These are phyloP conservation scores for Papilio machaon DNA, from an alignment of 1,140 invertebrate genomes.

Conservation along the genomic window DNA sequence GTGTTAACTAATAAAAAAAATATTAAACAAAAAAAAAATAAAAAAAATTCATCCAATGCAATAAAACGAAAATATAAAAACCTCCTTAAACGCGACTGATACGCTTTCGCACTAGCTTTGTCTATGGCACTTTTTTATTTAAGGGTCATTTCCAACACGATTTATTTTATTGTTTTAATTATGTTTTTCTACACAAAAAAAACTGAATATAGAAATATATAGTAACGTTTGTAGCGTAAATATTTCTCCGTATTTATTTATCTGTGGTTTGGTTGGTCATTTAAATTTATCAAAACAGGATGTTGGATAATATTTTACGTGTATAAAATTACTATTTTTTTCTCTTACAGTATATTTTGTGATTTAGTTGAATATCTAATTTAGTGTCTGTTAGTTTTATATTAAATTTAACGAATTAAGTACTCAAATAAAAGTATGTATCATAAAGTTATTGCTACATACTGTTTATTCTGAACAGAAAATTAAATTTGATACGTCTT, in stretches of 20 bases:
- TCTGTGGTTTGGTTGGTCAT: too few relatives aligned
- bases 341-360: background rate
- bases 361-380: background rate
- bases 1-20: conserved; percentile 51
- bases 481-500: too few relatives aligned
- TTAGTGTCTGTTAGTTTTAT: background rate
- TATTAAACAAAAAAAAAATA: conserved; percentile 49
- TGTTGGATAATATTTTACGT: background rate
- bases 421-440: too few relatives aligned
- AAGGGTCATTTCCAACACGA: background rate
- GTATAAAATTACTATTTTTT: background rate
- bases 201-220: too few relatives aligned
- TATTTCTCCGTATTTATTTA: too few relatives aligned
- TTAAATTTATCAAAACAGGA: background rate
- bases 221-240: too few relatives aligned
- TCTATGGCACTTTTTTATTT: conserved; percentile 16
- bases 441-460: too few relatives aligned
- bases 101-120: conserved; percentile 31
- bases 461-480: too few relatives aligned
- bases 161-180: background rate
- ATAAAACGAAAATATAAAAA: conserved; percentile 29
- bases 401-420: too few relatives aligned
- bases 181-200: too few relatives aligned
- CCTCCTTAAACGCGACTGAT: conserved; percentile 26
- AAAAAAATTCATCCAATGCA: conserved; percentile 37